Conservation (phyloP, 2,888 invertebrate species). For the Zeuzera pyrina region DNA sequence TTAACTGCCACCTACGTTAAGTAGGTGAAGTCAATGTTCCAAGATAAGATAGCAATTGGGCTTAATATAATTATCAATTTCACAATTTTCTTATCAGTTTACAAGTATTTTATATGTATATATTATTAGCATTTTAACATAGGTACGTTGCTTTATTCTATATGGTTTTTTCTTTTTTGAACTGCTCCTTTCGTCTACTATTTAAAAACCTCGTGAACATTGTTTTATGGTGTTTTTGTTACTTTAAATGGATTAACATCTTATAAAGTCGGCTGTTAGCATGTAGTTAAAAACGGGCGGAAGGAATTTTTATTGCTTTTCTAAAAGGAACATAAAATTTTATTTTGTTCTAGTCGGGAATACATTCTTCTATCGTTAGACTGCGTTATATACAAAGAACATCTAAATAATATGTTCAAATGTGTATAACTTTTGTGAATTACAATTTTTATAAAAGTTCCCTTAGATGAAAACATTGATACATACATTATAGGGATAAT, state of each 20-base stretch:
- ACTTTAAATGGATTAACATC: slow-evolving; percentile 41
- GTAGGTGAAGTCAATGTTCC: slow-evolving; percentile 29
- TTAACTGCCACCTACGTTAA: no score
- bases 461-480: no score
- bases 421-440: no score
- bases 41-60: slow-evolving; percentile 61
- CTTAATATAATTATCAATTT: slow-evolving; percentile 63
- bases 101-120: no score
- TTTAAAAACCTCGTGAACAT: slow-evolving; percentile 23
- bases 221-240: slow-evolving; percentile 35
- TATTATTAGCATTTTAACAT: no score
- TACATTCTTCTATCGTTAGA: no score
- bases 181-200: no score
- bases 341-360: slow-evolving; percentile 44
- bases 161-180: no score
- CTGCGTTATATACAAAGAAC: no score
- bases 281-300: slow-evolving; percentile 43
- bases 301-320: slow-evolving; percentile 56
- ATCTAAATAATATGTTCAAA: no score
- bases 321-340: slow-evolving; percentile 50
- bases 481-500: no score
- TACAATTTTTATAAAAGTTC: no score
- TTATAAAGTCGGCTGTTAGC: slow-evolving; percentile 36
- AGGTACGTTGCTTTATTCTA: slow-evolving; percentile 53
- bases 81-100: slow-evolving; percentile 47